phyloP scores from a whole-genome alignment of 2,888 invertebrate genomes.

The Cosmia trapezina region DNA sequence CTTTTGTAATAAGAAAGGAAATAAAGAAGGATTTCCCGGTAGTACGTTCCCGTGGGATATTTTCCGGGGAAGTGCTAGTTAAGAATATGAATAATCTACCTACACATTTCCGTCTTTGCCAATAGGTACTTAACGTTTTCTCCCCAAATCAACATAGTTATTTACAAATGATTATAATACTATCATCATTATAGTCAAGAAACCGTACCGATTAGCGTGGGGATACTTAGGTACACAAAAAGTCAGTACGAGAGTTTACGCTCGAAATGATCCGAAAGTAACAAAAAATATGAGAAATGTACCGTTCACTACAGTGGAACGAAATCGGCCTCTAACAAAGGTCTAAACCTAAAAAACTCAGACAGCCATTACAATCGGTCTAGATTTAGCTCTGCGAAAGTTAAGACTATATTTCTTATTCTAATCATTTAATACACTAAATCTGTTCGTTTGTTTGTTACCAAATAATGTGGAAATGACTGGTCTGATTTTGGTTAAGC shows the following conservation, averaged over 20 bases:
- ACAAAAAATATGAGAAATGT: conserved; percentile 58
- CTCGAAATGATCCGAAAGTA: conserved; percentile 61
- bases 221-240: conserved; percentile 39
- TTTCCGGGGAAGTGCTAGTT: no score
- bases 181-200: conserved; percentile 30
- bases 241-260: conserved; percentile 41
- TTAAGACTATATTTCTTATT: conserved; percentile 24
- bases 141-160: conserved; percentile 10
- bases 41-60: no score
- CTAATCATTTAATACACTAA: conserved; percentile 21
- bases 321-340: conserved; percentile 40
- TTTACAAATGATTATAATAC: not conserved
- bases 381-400: conserved; percentile 49
- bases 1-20: no score
- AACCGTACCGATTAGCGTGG: conserved; percentile 15
- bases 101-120: conserved; percentile 4
- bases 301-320: conserved; percentile 41
- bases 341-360: conserved; percentile 43
- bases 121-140: conserved; percentile 31
- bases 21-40: no score
- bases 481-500: conserved; percentile 1
- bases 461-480: conserved; percentile 18
- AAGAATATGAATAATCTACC: not conserved
- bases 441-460: conserved; percentile 15
- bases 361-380: conserved; percentile 48